Conservation (phyloP, 1,140 invertebrate species). For the Harpegnathos saltator region DNA sequence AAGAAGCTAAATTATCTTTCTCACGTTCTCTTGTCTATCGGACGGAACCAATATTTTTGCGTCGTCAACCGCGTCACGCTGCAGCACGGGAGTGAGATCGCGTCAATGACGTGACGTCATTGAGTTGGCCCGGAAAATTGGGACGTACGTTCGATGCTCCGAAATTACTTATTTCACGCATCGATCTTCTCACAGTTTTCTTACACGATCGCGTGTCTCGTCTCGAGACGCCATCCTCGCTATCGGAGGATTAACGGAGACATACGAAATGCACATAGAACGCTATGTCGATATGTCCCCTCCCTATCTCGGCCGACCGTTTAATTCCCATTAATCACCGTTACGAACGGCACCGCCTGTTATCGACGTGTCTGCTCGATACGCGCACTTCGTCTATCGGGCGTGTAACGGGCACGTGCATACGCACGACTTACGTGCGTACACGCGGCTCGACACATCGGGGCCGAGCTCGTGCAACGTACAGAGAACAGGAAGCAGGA, state of each 20-base stretch:
- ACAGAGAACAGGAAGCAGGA: conserved; percentile 69
- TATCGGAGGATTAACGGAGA: not conserved
- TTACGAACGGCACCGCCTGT: conserved; percentile 44
- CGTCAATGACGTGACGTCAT: too few species aligned
- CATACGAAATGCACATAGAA: not conserved
- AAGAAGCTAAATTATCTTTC: too few species aligned
- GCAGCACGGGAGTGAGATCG: too few species aligned
- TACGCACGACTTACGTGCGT: conserved; percentile 27
- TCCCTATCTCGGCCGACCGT: conserved; percentile 9
- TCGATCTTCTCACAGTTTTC: too few species aligned
- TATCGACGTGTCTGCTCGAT: conserved; percentile 41
- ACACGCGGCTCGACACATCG: conserved; percentile 1
- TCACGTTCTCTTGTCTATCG: too few species aligned
- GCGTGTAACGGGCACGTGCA: conserved; percentile 55
- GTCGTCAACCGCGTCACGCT: too few species aligned
- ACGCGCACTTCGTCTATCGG: conserved; percentile 40
- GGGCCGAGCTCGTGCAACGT: not conserved
- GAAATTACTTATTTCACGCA: too few species aligned
- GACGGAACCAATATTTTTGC: too few species aligned
- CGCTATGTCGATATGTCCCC: not conserved
- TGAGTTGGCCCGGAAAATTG: too few species aligned
- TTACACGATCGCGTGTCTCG: too few species aligned
- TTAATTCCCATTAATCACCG: conserved; percentile 53
- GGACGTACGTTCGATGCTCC: not conserved
- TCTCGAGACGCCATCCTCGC: not conserved